Conservation (phyloP, 2,113 vertebrate species). For the Oryzias curvinotus region DNA sequence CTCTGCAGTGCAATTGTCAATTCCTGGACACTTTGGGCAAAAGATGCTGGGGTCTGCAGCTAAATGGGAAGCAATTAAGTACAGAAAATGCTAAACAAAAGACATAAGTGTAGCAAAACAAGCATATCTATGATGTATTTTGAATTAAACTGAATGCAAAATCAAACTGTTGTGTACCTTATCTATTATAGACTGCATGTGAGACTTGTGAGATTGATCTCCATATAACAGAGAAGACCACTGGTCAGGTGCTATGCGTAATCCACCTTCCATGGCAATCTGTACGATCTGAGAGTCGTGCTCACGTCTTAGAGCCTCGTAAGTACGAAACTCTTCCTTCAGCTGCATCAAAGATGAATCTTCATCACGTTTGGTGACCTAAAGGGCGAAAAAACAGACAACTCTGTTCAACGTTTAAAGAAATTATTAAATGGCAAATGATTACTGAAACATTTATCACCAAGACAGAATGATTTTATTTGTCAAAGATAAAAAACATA, state of each 20-base stretch:
- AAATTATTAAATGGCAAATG: not conserved
- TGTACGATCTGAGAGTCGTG: conserved; percentile 99
- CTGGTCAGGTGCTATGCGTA: conserved; percentile 98
- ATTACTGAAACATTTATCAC: not conserved
- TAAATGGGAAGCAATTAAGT: conserved; percentile 60
- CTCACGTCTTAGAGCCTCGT: conserved; percentile 93
- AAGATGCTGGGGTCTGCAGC: conserved; percentile 98
- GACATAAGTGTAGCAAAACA: not conserved
- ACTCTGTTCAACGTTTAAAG: not conserved
- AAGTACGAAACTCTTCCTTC: conserved; percentile 97
- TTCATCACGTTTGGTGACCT: conserved; percentile 98
- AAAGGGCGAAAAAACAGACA: conserved; percentile 6
- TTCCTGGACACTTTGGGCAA: conserved; percentile 98
- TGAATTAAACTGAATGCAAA: no score
- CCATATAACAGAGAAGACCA: conserved; percentile 97
- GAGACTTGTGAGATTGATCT: conserved; percentile 97
- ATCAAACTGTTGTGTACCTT: conserved; percentile 79
- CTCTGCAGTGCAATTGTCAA: conserved; percentile 97
- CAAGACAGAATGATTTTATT: not conserved
- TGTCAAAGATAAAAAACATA: not conserved
- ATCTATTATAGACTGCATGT: conserved; percentile 99
- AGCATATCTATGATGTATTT: not conserved
- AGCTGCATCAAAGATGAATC: conserved; percentile 98
- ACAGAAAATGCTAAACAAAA: not conserved
- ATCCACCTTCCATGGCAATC: conserved; percentile 97